Base-by-base conservation (phyloP, 2,113 vertebrate species). In the Dendropsophus ebraccatus region DNA sequence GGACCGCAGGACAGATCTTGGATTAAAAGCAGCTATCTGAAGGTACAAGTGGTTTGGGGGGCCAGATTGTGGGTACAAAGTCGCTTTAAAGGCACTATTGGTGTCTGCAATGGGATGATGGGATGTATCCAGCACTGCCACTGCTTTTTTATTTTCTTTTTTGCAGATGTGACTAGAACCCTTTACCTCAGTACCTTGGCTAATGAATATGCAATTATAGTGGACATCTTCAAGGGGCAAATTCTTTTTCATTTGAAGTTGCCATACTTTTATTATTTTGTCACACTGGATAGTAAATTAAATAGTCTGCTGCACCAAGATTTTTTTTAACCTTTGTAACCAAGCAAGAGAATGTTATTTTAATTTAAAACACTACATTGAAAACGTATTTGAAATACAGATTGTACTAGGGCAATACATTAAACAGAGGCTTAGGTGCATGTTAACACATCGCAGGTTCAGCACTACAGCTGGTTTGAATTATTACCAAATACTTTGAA, bases 401-500 rank as follows among this genome's bases (percentile, higher is more conserved):
- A 32, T 79, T 67, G 60, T 41, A 70, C 60, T 47, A 21, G 49
- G n/a, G 60, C 75, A 56, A 75, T 79, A 85, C 84, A 85, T 79
- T 85, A 85, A 85, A 50, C 84, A 85, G 84, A 77, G 74, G 60
- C 84, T 69, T 85, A 69, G 60, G 50, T 80, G 62, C 62, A 70
- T 86, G 49, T 79, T 78, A 86, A 72, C 62, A 72, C 60, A 80
- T 80, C 84, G 45, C 84, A 80, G 75, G 62, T 70, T 86, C 70
- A 84, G 82, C 49, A 50, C 84, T 70, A 70, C 84, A 86, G 62
- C 84, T 86, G 84, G 49, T 72, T 16, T 86, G 75, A 86, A 52
- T 86, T 86, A 86, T 86, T 72, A 70, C 75, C 56, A 80, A 86
- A 80, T 86, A 80, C 75, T 86, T 72, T 86, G 84, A 86, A 86